These are phyloP conservation scores for Sinocyclocheilus maitianheensis DNA, from an alignment of 2,113 vertebrate genomes.

Conservation along the genomic window DNA sequence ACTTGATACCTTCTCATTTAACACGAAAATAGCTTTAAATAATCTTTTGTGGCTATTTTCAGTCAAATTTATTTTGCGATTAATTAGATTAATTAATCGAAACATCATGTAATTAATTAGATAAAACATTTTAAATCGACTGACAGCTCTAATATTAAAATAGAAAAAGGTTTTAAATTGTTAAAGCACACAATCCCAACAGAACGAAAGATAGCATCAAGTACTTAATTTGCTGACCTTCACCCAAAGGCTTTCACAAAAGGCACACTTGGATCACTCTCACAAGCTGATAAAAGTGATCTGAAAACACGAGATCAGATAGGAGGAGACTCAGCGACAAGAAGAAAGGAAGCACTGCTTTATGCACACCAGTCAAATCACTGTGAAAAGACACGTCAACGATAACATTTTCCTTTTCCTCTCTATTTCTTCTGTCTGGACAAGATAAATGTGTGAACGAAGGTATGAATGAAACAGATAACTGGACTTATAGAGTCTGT, in stretches of 20 bases:
- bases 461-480: background rate
- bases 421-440: background rate
- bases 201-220: background rate
- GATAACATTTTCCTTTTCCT: constrained; percentile 18
- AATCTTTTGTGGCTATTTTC: no score
- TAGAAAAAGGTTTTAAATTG: no score
- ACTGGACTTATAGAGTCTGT: background rate
- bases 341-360: constrained; percentile 16
- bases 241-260: constrained; percentile 16
- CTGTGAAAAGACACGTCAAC: background rate
- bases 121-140: no score
- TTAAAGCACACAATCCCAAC: constrained; percentile 1
- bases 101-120: no score
- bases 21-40: no score
- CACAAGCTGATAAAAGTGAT: constrained; percentile 14
- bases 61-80: no score
- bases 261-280: constrained; percentile 8
- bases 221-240: constrained; percentile 31
- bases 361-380: constrained; percentile 27
- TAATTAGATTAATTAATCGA: no score
- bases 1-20: no score
- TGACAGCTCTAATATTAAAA: no score
- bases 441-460: background rate
- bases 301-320: constrained; percentile 34
- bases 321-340: background rate